phyloP scores from a whole-genome alignment of 2,113 vertebrate species.

The Willisornis vidua region DNA sequence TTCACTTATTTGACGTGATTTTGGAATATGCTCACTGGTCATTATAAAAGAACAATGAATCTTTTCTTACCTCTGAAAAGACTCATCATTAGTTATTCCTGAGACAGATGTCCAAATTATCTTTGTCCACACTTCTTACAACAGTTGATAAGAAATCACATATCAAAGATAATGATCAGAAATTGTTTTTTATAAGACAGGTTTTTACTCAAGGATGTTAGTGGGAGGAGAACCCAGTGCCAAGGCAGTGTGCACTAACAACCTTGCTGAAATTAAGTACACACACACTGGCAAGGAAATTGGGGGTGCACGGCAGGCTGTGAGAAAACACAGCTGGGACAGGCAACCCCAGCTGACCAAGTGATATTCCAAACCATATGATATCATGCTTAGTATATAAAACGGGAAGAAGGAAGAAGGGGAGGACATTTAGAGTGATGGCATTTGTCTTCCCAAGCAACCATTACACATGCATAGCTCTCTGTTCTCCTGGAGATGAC shows the following conservation, averaged over 20 bases:
- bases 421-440: neutral
- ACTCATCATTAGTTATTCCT: neutral
- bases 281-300: neutral
- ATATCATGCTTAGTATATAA: neutral
- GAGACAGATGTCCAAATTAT: fast-evolving
- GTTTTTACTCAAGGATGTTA: neutral
- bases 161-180: neutral
- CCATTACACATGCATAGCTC: fast-evolving
- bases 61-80: neutral
- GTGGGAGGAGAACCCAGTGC: neutral
- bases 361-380: neutral
- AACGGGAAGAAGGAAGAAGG: fast-evolving
- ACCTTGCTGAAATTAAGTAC: neutral
- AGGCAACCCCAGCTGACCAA: neutral
- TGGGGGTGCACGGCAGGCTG: neutral
- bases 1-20: neutral
- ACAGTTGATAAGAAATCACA: neutral
- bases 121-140: neutral
- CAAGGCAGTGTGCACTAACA: neutral
- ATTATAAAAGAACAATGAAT: neutral
- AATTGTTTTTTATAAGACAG: neutral
- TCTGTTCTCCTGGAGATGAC: neutral
- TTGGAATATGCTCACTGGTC: neutral
- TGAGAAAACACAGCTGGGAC: neutral
- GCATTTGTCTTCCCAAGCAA: neutral